Percentiles rank a stretch among this genome's conserved stretches.
phyloP scores from a whole-genome alignment of 2,888 invertebrate genomes.

The Rapana venosa region DNA sequence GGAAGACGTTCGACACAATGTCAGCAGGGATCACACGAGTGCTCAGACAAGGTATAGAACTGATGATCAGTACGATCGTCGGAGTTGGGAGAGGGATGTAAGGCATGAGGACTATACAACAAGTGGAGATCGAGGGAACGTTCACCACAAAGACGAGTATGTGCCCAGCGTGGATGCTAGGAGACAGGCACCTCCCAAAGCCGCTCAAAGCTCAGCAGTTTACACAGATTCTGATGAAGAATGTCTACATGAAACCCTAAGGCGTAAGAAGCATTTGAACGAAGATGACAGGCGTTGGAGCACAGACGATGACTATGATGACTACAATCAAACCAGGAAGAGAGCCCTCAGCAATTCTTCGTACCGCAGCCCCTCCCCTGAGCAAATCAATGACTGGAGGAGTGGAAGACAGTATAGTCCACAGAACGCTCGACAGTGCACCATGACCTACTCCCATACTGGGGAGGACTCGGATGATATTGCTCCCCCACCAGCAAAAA shows the following conservation, averaged over 20 bases:
- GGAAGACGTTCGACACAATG: not conserved
- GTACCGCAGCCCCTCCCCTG: not conserved
- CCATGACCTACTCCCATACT: not conserved
- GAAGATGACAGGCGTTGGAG: slow-evolving; percentile 21
- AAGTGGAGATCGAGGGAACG: not conserved
- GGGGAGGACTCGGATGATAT: not conserved
- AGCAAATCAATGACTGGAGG: slow-evolving; percentile 19
- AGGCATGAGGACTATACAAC: not conserved
- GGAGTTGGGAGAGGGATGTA: slow-evolving; percentile 17
- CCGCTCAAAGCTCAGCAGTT: not conserved
- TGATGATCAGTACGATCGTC: not conserved
- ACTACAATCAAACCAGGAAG: not conserved
- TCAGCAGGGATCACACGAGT: not conserved
- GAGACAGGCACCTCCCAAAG: not conserved
- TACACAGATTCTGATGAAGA: slow-evolving; percentile 44
- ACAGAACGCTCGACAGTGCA: not conserved
- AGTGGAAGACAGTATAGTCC: not conserved
- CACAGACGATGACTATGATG: slow-evolving; percentile 26
- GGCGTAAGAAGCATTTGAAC: slow-evolving; percentile 20
- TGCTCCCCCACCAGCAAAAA: not conserved
- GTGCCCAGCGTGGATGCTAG: not conserved
- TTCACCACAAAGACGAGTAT: slow-evolving; percentile 5
- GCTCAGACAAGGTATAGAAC: not conserved
- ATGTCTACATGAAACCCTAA: slow-evolving; percentile 30
- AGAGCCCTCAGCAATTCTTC: not conserved